phyloP scores from a whole-genome alignment of 2,888 invertebrate species.

The Cryptocheilus praepositus region DNA sequence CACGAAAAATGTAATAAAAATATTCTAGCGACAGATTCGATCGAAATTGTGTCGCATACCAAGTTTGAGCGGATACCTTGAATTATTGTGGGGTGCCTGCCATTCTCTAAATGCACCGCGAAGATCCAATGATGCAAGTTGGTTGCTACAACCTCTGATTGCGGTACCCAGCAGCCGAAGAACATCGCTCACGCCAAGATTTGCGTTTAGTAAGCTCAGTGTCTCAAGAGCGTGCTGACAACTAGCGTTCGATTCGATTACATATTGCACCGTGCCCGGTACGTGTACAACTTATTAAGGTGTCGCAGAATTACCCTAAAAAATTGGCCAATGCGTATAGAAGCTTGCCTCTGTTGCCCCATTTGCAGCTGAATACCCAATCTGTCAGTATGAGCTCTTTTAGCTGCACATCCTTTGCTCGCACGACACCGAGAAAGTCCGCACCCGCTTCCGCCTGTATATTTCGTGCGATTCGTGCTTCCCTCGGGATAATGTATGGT shows the following conservation, averaged over 20 bases:
- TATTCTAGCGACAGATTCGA: background rate
- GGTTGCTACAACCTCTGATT: conserved; percentile 65
- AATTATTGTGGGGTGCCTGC: conserved; percentile 69
- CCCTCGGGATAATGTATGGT: conserved; percentile 68
- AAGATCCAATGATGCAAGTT: conserved; percentile 72
- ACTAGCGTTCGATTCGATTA: conserved; percentile 52
- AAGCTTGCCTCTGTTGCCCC: conserved; percentile 68
- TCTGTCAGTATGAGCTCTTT: conserved; percentile 73
- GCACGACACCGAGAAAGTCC: conserved; percentile 71
- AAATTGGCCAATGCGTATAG: conserved; percentile 67
- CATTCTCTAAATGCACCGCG: conserved; percentile 75
- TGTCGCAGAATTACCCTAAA: conserved; percentile 57
- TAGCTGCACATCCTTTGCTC: conserved; percentile 74
- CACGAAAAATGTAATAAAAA: background rate
- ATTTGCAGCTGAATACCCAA: conserved; percentile 75
- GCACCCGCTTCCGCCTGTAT: conserved; percentile 73
- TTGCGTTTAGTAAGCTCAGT: conserved; percentile 74
- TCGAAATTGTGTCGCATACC: background rate
- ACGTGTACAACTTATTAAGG: background rate
- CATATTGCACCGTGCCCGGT: background rate
- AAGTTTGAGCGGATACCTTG: conserved; percentile 55
- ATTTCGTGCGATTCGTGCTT: conserved; percentile 67
- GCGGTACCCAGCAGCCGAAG: conserved; percentile 73
- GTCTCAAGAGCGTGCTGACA: conserved; percentile 72
- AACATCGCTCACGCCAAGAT: conserved; percentile 74